Percentiles rank a stretch among this genome's conserved stretches.
Conservation (phyloP, 30 jellyfish, hydroid and myxozoan genomes). For the Aurelia coerulea region DNA sequence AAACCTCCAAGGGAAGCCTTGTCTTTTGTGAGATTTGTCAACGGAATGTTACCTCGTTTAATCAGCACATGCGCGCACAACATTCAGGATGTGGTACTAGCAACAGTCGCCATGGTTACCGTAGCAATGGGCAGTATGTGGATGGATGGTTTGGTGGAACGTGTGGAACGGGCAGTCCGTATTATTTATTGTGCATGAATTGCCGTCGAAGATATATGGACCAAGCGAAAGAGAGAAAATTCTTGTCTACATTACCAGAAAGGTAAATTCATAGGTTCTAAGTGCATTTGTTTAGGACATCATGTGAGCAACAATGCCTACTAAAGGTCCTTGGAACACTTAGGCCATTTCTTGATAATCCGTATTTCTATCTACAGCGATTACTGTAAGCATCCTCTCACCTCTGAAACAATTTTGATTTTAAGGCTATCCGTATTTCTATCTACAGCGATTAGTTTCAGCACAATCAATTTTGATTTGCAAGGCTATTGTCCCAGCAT, state of each 20-base stretch:
- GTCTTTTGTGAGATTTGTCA: conserved; percentile 85
- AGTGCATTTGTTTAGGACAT: neutral
- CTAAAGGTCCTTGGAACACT: too few species aligned
- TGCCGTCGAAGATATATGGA: conserved; percentile 73
- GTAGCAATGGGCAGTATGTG: conserved; percentile 87
- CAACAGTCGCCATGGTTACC: conserved; percentile 89
- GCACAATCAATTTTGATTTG: too few species aligned
- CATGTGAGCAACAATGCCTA: neutral
- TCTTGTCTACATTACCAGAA: conserved; percentile 61
- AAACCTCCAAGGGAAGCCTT: conserved; percentile 12
- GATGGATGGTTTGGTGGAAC: conserved; percentile 95
- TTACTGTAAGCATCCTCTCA: too few species aligned
- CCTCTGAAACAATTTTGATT: too few species aligned
- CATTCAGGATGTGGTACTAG: conserved; percentile 95
- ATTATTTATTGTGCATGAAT: conserved; percentile 79
- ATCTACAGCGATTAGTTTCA: too few species aligned
- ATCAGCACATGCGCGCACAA: conserved; percentile 77
- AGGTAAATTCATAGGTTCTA: conserved; percentile 27
- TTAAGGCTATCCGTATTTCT: too few species aligned
- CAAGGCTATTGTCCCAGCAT: too few species aligned
- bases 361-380: too few species aligned
- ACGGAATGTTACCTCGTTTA: conserved; percentile 39
- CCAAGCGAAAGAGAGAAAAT: conserved; percentile 38
- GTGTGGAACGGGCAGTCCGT: conserved; percentile 96
- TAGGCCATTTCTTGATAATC: too few species aligned